Conservation (phyloP, 2,888 invertebrate species). For the Desoria tigrina region DNA sequence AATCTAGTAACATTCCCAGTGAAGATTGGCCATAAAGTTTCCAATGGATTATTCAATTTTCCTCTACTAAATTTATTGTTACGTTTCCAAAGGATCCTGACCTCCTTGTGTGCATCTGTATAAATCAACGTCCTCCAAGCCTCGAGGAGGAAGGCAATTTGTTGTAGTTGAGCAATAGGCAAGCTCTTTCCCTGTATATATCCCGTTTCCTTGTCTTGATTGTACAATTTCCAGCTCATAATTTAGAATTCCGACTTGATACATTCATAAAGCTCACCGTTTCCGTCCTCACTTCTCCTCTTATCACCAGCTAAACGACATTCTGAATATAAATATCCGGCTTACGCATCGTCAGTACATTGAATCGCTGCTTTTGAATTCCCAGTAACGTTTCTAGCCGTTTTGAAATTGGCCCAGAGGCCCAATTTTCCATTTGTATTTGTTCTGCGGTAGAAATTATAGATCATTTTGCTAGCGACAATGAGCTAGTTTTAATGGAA, state of each 20-base stretch:
- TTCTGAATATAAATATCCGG: constrained; percentile 17
- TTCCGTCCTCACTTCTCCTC: background rate
- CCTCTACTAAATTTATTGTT: constrained; percentile 17
- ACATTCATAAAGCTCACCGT: constrained; percentile 10
- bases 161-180: too few species aligned
- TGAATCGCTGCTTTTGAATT: too few species aligned
- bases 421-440: too few species aligned
- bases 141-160: too few species aligned
- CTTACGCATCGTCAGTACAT: constrained; percentile 1
- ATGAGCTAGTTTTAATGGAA: constrained; percentile 21
- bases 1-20: background rate
- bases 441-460: too few species aligned
- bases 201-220: constrained; percentile 7
- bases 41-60: constrained; percentile 20
- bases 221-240: constrained; percentile 18
- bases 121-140: constrained; percentile 12
- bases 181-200: too few species aligned
- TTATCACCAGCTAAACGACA: background rate
- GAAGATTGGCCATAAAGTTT: background rate
- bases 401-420: too few species aligned
- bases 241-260: constrained; percentile 11
- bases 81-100: constrained; percentile 9
- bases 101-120: constrained; percentile 6
- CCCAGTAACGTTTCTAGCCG: too few species aligned
- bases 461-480: too few species aligned